Conservation (phyloP, 30 jellyfish, hydroid and myxozoan species). For the Hydractinia symbiolongicarpus region DNA sequence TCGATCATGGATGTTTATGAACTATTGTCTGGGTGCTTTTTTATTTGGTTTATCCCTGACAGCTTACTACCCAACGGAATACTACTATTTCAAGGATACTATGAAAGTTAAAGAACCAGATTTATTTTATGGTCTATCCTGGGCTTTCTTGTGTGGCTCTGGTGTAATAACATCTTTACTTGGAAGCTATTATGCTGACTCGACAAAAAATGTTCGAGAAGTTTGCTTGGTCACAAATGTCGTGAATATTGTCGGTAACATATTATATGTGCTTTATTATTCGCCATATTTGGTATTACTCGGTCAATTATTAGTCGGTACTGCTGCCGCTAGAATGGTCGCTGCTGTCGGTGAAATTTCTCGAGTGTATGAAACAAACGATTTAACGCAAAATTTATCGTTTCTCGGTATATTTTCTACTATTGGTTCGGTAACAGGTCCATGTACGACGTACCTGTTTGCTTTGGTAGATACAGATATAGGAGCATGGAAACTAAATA, state of each 20-base stretch:
- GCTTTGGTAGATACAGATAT: not conserved
- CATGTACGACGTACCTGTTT: constrained; percentile 1
- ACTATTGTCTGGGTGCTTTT: constrained; percentile 13
- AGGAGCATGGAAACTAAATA: constrained; percentile 11
- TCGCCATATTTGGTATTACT: not conserved
- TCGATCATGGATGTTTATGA: not conserved
- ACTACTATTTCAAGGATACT: not conserved
- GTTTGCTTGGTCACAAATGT: not conserved
- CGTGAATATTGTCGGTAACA: not conserved
- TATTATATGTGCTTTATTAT: not conserved
- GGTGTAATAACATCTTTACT: constrained; percentile 5
- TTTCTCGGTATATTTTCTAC: constrained; percentile 16
- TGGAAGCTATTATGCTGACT: constrained; percentile 6
- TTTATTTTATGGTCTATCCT: constrained; percentile 1
- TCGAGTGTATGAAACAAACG: not conserved
- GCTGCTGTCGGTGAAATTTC: constrained; percentile 11
- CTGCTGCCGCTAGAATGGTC: constrained; percentile 10
- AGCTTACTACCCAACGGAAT: not conserved
- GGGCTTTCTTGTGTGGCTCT: constrained; percentile 9
- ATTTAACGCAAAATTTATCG: not conserved
- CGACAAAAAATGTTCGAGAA: constrained; percentile 9
- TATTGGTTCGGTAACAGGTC: constrained; percentile 4
- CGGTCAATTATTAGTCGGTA: constrained; percentile 13
- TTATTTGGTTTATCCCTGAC: not conserved
- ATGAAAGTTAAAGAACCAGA: constrained; percentile 4